These are phyloP conservation scores for Lamproptera curius DNA, from an alignment of 2,888 invertebrate genomes.

Conservation along the genomic window DNA sequence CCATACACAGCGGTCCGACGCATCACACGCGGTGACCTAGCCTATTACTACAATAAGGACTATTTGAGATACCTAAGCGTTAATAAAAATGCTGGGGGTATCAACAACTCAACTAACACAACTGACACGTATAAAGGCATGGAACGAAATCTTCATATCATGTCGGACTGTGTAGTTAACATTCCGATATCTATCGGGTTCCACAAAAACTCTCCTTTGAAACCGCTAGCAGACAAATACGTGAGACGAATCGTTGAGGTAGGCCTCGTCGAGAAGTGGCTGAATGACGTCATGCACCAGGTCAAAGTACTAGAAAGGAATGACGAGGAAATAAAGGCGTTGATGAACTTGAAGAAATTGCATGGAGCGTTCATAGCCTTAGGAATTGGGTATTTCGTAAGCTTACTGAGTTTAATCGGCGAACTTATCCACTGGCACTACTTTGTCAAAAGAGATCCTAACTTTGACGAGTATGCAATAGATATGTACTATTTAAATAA, in stretches of 20 bases:
- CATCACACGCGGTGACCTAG: constrained; percentile 84
- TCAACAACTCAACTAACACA: constrained; percentile 39
- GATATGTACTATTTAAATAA: constrained; percentile 71
- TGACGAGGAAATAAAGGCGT: constrained; percentile 81
- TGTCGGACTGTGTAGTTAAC: constrained; percentile 88
- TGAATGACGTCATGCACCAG: constrained; percentile 83
- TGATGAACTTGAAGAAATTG: constrained; percentile 87
- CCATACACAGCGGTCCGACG: constrained; percentile 81
- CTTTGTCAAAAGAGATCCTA: constrained; percentile 81
- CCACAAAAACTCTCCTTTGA: constrained; percentile 89
- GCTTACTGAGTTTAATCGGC: constrained; percentile 72
- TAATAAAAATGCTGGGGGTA: constrained; percentile 50
- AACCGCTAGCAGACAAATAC: constrained; percentile 81
- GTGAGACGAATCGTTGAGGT: constrained; percentile 84
- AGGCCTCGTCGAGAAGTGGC: constrained; percentile 88
- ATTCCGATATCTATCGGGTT: constrained; percentile 90
- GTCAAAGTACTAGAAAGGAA: constrained; percentile 75
- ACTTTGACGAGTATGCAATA: constrained; percentile 83
- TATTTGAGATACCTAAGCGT: constrained; percentile 83
- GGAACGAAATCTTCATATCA: constrained; percentile 84
- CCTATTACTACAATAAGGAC: constrained; percentile 88
- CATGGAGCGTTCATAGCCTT: constrained; percentile 87
- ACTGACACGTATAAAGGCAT: constrained; percentile 33
- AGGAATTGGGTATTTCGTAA: constrained; percentile 82
- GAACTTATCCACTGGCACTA: constrained; percentile 84